Evolutionary conservation across 1,140 invertebrate species (phyloP).

Genomic region (Cydia pomonella): DNA sequence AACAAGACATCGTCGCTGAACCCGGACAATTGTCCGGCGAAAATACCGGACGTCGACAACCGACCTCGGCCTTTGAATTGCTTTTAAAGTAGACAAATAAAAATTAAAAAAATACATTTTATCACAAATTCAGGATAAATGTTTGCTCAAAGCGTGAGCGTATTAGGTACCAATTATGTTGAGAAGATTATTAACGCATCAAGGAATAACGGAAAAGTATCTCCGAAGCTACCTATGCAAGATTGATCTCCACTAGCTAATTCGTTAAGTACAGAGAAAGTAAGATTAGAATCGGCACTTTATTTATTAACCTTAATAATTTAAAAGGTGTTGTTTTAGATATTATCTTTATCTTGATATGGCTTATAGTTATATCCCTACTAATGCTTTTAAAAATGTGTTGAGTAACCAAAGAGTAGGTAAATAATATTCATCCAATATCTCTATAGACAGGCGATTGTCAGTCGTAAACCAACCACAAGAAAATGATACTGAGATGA

Average conservation of each 20-base stretch:
- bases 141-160: background rate
- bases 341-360: conserved; percentile 16
- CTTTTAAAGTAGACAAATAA: too few species aligned
- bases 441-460: too few species aligned
- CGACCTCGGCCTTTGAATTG: too few species aligned
- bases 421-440: too few species aligned
- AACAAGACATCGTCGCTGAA: too few species aligned
- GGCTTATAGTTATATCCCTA: background rate
- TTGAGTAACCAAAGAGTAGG: background rate
- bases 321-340: conserved; percentile 12
- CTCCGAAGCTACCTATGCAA: background rate
- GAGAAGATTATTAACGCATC: too few species aligned
- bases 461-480: background rate
- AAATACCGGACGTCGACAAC: too few species aligned
- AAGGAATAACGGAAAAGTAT: background rate
- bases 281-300: conserved; percentile 2
- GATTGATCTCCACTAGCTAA: background rate
- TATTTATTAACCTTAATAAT: conserved; percentile 30
- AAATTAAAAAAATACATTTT: too few species aligned
- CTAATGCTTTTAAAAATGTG: background rate
- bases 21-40: too few species aligned
- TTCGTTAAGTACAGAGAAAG: conserved; percentile 16
- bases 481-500: background rate
- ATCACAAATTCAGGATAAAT: too few species aligned
- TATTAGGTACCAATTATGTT: background rate